These are phyloP conservation scores for Amblyjoppa fuscipennis DNA, from an alignment of 2,888 invertebrate species.

Conservation along the genomic window DNA sequence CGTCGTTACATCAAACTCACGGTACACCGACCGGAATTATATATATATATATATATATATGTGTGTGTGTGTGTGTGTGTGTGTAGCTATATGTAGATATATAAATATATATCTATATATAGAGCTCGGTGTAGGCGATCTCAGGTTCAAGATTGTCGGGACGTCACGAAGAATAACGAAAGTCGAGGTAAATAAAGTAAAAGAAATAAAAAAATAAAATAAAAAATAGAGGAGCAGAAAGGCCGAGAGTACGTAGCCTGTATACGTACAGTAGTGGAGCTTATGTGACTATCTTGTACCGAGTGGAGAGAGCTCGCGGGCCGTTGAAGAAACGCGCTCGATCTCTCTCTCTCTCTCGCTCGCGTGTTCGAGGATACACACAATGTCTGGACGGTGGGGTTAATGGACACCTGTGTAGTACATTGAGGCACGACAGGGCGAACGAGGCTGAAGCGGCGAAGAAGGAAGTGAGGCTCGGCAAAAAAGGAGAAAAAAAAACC, in stretches of 20 bases:
- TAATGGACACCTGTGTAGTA: conserved; percentile 63
- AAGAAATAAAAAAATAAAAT: neutral
- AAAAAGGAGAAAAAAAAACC: conserved; percentile 16
- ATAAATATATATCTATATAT: too few species aligned
- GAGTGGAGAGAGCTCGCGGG: neutral
- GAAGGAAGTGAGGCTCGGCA: conserved; percentile 49
- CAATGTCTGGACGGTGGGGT: conserved; percentile 51
- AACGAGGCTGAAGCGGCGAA: conserved; percentile 46
- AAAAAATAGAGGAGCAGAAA: conserved; percentile 7
- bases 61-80: too few species aligned
- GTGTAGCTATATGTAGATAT: too few species aligned
- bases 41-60: neutral
- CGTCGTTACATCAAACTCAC: neutral
- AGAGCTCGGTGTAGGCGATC: neutral
- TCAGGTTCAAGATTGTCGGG: conserved; percentile 33
- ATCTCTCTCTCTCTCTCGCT: neutral
- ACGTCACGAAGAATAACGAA: conserved; percentile 22
- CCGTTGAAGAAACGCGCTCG: conserved; percentile 20
- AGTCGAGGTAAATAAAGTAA: neutral
- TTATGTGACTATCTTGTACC: conserved; percentile 24
- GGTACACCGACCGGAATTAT: neutral
- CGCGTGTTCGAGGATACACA: conserved; percentile 43
- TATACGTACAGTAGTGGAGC: conserved; percentile 3
- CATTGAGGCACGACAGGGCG: conserved; percentile 25
- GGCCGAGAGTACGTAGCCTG: neutral